Base-by-base conservation (phyloP, 2,797 vertebrate species). In the Cyprinella venusta region DNA sequence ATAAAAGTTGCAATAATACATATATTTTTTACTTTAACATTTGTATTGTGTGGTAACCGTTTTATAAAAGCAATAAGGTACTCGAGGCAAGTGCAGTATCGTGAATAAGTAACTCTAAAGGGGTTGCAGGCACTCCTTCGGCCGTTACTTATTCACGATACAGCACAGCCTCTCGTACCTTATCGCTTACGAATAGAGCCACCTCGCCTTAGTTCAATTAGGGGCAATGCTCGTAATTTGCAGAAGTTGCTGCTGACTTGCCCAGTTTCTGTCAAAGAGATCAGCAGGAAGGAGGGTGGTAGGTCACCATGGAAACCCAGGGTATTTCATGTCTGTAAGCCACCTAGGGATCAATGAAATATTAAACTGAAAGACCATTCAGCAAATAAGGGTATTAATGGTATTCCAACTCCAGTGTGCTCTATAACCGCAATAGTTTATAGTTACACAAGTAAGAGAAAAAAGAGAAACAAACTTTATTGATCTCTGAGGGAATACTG, bases 271-370 rank as follows among this genome's bases (percentile, higher is more conserved):
- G 19, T 82, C 79, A 65, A 13, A 26, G 33, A 65, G 79, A 65
- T 82, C 68, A n/a, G 30, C 48, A 56, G 50, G 7, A 63, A 56
- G 33, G 45, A 78, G 68, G 56, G 56, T 67, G 80, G 75, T 48
- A 59, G 84, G 69, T 86, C 76, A 79, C 75, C 80, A 86, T 86
- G 84, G 80, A 82, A 86, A 86, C 84, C 69, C 68, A 67, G 68
- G 80, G 65, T 50, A 67, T 81, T 82, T 76, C 67, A 70, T 64
- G 56, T 72, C 56, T 82, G 79, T 78, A 72, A 85, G 80, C 67
- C 84, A 85, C 80, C 68, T 21, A 72, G 76, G 84, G 68, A 82
- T 85, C 75, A 78, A 78, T 71, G 79, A 71, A 77, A 81, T 85
- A 64, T 71, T 82, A 81, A 81, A 81, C 79, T 48, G 45, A 77